Base-by-base conservation (phyloP, 2,888 invertebrate genomes). In the Hoplodrina blanda region DNA sequence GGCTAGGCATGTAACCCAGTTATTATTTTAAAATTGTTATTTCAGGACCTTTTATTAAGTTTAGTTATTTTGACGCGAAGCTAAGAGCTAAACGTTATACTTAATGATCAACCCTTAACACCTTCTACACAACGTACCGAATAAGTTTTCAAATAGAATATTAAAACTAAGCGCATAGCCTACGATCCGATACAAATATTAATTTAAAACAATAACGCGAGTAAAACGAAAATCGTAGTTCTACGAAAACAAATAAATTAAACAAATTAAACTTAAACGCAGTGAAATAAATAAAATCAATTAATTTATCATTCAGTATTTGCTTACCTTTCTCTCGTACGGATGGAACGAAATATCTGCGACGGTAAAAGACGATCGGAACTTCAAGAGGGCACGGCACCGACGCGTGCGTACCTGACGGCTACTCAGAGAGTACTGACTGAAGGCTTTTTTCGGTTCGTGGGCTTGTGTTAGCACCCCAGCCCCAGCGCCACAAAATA, bases 311-410 rank as follows among this genome's bases (percentile, higher is more conserved):
- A 53, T 46, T 2, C 33, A 70, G 46, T 46, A 46, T 17, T 5
- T 20, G 37, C 80, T 69, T 33, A 78, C 78, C 75, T 61, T 79
- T 74, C 41, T 41, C 19, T 20, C 44, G 63, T 59, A 55, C 44
- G 55, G 65, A 17, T 49, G 62, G 13, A 53, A 57, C 54, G 63
- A 30, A 62, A 65, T 65, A 64, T 56, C 59, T 55, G 57, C 62
- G 49, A 17, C 55, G 54, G 50, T 46, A 50, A n/a, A 37, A 30
- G 53, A 37, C 37, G 37, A 53, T 41, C 49, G 53, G 49, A 62
- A 74, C 67, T 73, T 75, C 20, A 30, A 17, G 60, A 37, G 33
- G 37, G 52, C 41, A 44, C 25, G 41, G 59, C 41, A 37, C 25
- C 25, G 10, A 56, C 60, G 62, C 78, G 75, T 49, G 62, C 60